phyloP scores from a whole-genome alignment of 2,113 vertebrate genomes.

The Bufo gargarizans region DNA sequence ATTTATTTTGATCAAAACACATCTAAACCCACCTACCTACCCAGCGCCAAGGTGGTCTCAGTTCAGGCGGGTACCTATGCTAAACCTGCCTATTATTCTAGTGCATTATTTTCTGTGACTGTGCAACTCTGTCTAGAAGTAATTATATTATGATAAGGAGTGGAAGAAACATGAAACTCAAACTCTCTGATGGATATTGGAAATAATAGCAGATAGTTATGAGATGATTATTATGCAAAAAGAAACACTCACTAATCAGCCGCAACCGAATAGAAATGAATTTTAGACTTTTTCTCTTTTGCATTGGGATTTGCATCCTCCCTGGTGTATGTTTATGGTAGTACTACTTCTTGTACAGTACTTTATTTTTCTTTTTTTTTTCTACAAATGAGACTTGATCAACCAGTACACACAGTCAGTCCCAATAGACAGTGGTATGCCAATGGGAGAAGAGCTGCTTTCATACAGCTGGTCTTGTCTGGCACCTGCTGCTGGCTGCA shows the following conservation, averaged over 20 bases:
- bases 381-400: background rate
- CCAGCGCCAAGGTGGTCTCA: too few species aligned
- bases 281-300: background rate
- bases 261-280: background rate
- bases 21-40: too few species aligned
- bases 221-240: conserved; percentile 3
- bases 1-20: too few species aligned
- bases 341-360: background rate
- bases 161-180: conserved; percentile 40
- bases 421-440: background rate
- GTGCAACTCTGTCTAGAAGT: conserved; percentile 23
- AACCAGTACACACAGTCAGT: background rate
- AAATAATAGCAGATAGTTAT: conserved; percentile 3
- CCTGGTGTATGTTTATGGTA: conserved; percentile 9
- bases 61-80: too few species aligned
- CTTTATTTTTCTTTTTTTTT: background rate
- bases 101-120: too few species aligned
- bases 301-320: background rate
- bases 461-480: conserved; percentile 46
- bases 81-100: too few species aligned
- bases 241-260: background rate
- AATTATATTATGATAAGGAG: conserved; percentile 40
- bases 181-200: conserved; percentile 12
- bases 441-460: conserved; percentile 7
- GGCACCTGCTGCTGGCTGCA: conserved; percentile 48